These are phyloP conservation scores for Lasioglossum baleicum DNA, from an alignment of 1,140 invertebrate species.

Conservation along the genomic window DNA sequence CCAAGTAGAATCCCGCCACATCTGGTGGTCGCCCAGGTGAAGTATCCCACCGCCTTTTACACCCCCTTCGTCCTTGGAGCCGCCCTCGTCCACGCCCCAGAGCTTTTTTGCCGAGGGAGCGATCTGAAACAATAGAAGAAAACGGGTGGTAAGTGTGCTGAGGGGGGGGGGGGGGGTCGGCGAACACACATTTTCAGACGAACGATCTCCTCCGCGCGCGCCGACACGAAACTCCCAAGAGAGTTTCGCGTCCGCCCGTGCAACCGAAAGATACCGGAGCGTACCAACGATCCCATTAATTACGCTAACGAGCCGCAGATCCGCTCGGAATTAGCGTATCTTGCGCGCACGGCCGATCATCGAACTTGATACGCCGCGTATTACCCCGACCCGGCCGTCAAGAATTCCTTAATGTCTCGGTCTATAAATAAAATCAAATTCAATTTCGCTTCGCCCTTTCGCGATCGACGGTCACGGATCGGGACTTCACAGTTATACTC, in stretches of 20 bases:
- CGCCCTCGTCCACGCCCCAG: constrained; percentile 90
- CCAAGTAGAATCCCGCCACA: constrained; percentile 93
- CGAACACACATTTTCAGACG: constrained; percentile 37
- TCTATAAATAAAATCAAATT: no score
- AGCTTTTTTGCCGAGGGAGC: constrained; percentile 92
- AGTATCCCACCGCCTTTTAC: constrained; percentile 84
- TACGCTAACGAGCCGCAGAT: constrained; percentile 29
- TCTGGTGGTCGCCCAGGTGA: constrained; percentile 89
- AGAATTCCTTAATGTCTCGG: no score
- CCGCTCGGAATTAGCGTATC: constrained; percentile 31
- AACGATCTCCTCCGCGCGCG: not conserved
- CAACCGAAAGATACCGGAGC: not conserved
- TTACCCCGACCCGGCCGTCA: no score
- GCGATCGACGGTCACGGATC: no score
- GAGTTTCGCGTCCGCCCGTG: not conserved
- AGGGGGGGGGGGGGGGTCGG: constrained; percentile 26
- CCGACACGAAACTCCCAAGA: constrained; percentile 43
- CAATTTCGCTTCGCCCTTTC: no score
- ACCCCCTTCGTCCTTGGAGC: constrained; percentile 84
- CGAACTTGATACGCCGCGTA: not conserved
- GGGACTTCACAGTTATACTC: no score
- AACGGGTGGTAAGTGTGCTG: constrained; percentile 56
- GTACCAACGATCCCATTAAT: constrained; percentile 34
- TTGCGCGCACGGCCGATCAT: not conserved
- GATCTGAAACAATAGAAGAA: constrained; percentile 83